Conservation (phyloP, 1,140 invertebrate genomes). For the Nebria ingens region DNA sequence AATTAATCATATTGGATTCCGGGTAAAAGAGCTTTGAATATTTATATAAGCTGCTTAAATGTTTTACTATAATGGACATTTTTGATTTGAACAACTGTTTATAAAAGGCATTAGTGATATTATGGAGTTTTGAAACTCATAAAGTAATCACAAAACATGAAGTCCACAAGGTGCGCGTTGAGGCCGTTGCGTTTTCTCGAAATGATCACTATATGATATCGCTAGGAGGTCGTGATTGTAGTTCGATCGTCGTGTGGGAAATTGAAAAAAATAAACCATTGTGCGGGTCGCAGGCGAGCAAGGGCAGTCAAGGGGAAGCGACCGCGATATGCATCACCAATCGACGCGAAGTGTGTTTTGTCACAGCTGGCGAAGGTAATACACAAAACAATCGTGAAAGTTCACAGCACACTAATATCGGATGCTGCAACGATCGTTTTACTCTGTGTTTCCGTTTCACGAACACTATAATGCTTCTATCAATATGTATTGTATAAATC, state of each 20-base stretch:
- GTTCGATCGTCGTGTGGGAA: conserved; percentile 67
- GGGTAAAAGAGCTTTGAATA: conserved; percentile 37
- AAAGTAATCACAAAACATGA: conserved; percentile 54
- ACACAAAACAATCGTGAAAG: conserved; percentile 31
- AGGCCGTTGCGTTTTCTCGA: conserved; percentile 69
- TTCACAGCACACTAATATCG: background rate
- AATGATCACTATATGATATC: conserved; percentile 73
- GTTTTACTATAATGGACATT: background rate
- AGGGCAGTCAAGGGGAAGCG: conserved; percentile 55
- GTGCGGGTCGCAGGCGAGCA: conserved; percentile 52
- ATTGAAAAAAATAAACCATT: conserved; percentile 49
- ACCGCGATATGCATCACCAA: conserved; percentile 45
- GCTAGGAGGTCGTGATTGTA: conserved; percentile 80
- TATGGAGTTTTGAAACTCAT: conserved; percentile 72
- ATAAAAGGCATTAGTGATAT: conserved; percentile 60
- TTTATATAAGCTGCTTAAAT: background rate
- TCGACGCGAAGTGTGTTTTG: conserved; percentile 45
- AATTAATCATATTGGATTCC: conserved; percentile 82
- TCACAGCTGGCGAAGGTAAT: conserved; percentile 63
- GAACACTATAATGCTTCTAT: no score
- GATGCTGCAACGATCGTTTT: no score
- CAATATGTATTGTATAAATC: no score
- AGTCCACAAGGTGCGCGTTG: conserved; percentile 76
- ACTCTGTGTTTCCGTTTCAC: no score
- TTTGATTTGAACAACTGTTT: conserved; percentile 13